Evolutionary conservation across 2,797 vertebrate genomes (phyloP).

Genomic region (Danio albolineatus): DNA sequence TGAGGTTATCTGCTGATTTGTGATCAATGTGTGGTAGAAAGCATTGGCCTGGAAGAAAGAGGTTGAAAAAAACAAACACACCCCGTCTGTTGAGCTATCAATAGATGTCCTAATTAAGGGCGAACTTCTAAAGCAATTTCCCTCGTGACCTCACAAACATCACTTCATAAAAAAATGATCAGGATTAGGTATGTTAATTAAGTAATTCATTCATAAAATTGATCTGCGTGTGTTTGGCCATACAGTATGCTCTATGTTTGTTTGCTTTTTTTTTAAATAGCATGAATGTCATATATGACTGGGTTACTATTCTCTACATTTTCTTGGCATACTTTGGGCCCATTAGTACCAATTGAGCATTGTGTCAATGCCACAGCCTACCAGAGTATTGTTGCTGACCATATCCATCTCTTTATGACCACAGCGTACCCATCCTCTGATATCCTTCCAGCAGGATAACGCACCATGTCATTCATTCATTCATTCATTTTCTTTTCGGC

Average conservation of each 20-base stretch:
- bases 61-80: constrained; percentile 69
- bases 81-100: constrained; percentile 66
- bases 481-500: too few relatives aligned
- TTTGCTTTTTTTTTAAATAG: not conserved
- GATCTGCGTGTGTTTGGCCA: not conserved
- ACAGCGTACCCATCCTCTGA: too few relatives aligned
- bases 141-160: constrained; percentile 60
- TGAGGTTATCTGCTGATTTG: constrained; percentile 59
- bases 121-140: constrained; percentile 56
- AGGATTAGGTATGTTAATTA: too few relatives aligned
- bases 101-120: constrained; percentile 74
- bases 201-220: too few relatives aligned
- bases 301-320: too few relatives aligned
- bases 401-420: too few relatives aligned
- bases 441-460: too few relatives aligned
- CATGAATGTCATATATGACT: not conserved
- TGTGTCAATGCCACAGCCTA: too few relatives aligned
- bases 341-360: too few relatives aligned
- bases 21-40: constrained; percentile 71
- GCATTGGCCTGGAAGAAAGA: constrained; percentile 77
- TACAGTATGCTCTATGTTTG: not conserved
- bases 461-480: too few relatives aligned
- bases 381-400: too few relatives aligned
- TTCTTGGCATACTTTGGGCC: too few relatives aligned
- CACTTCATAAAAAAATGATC: not conserved